Percentiles rank a stretch among this genome's conserved stretches.
Conservation (phyloP, 2,113 vertebrate species). For the Galemys pyrenaicus region DNA sequence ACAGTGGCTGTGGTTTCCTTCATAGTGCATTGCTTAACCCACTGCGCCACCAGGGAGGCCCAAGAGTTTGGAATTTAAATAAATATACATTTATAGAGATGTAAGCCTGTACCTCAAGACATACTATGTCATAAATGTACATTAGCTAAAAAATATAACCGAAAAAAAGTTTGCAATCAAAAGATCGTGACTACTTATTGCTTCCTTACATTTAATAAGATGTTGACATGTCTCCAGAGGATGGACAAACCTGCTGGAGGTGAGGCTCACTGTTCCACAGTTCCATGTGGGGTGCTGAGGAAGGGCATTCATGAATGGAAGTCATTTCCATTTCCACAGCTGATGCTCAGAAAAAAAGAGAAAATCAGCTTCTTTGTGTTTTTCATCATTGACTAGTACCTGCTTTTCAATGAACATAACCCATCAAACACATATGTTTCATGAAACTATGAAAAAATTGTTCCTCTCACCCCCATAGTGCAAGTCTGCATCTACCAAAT, state of each 20-base stretch:
- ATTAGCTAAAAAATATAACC: no score
- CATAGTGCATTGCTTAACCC: no score
- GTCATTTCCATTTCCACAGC: background rate
- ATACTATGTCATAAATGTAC: no score
- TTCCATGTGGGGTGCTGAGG: background rate
- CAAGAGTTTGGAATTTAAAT: background rate
- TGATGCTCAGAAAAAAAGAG: background rate
- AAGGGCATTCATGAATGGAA: background rate
- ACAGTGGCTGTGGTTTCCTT: no score
- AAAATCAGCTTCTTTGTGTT: background rate
- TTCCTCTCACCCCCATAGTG: background rate
- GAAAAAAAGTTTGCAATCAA: background rate
- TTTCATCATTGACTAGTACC: background rate
- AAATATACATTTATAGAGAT: no score
- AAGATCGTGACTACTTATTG: background rate
- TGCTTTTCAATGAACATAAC: background rate
- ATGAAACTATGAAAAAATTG: background rate
- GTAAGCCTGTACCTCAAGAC: no score
- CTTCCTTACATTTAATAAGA: background rate
- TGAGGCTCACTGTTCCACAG: background rate
- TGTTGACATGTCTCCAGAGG: background rate
- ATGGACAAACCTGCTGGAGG: background rate
- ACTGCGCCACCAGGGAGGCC: no score
- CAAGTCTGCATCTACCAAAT: conserved; percentile 1
- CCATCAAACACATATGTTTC: background rate